Evolutionary conservation across 2,888 invertebrate species (phyloP).

Genomic region (Pedicia rivosa): DNA sequence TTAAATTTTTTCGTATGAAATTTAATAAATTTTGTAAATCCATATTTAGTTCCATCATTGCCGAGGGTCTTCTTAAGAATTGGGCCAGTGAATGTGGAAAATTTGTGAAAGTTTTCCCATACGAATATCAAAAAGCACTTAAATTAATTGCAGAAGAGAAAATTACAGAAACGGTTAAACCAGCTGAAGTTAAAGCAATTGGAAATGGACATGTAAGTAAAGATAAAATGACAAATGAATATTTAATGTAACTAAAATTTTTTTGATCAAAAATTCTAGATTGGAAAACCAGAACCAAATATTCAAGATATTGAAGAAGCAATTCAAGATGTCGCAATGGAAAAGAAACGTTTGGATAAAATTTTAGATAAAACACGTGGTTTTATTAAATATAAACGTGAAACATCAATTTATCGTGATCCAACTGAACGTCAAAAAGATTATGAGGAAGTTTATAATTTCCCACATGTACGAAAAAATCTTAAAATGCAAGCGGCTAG

Average conservation of each 20-base stretch:
- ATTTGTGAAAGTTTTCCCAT: slow-evolving; percentile 94
- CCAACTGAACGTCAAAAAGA: slow-evolving; percentile 75
- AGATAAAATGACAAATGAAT: too few species aligned
- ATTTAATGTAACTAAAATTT: too few species aligned
- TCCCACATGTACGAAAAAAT: slow-evolving; percentile 71
- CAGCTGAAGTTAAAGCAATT: slow-evolving; percentile 18
- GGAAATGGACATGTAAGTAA: too few species aligned
- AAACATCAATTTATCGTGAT: slow-evolving; percentile 71
- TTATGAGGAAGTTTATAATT: slow-evolving; percentile 95
- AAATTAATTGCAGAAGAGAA: slow-evolving; percentile 41
- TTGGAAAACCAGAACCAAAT: slow-evolving; percentile 30
- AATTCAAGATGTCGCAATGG: slow-evolving; percentile 56
- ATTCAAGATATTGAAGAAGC: slow-evolving; percentile 80
- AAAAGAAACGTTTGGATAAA: slow-evolving; percentile 67
- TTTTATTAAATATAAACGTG: slow-evolving; percentile 91
- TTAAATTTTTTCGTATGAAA: too few species aligned
- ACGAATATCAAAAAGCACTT: slow-evolving; percentile 86
- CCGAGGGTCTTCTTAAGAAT: slow-evolving; percentile 55
- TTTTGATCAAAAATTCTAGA: too few species aligned
- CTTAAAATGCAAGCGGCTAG: slow-evolving; percentile 80
- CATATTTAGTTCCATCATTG: slow-evolving; percentile 73
- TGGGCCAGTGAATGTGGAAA: slow-evolving; percentile 63
- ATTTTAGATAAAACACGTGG: slow-evolving; percentile 74
- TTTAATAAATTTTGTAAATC: too few species aligned
- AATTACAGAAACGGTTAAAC: slow-evolving; percentile 18